Percentiles rank a stretch among this genome's conserved stretches.
These are phyloP conservation scores for Chironex yamaguchii DNA, from an alignment of 30 jellyfish, hydroid and myxozoan species.

Conservation along the genomic window DNA sequence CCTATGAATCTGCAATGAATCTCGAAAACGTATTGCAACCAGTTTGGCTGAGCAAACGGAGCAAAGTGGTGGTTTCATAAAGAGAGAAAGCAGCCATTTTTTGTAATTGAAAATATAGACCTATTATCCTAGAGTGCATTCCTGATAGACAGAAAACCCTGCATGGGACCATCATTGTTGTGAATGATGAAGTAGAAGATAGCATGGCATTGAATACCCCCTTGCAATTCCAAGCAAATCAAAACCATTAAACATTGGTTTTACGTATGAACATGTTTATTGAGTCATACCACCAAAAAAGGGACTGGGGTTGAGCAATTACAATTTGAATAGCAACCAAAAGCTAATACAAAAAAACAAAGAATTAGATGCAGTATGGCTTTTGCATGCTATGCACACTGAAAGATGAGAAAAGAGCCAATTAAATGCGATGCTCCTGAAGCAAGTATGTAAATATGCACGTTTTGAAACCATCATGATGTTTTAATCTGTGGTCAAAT, in stretches of 20 bases:
- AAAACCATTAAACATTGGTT: conserved; percentile 15
- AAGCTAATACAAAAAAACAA: neutral
- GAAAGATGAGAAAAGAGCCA: conserved; percentile 9
- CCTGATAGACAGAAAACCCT: conserved; percentile 44
- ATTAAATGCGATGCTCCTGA: too few relatives aligned
- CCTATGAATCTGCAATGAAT: conserved; percentile 10
- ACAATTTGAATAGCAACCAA: conserved; percentile 1
- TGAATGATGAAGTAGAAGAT: conserved; percentile 10
- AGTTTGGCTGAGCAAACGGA: conserved; percentile 33
- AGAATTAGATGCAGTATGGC: conserved; percentile 20
- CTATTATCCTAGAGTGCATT: conserved; percentile 41
- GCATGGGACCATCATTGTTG: conserved; percentile 42
- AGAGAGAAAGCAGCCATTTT: conserved; percentile 44
- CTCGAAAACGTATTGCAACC: conserved; percentile 39
- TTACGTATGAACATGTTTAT: neutral
- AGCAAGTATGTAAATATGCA: too few relatives aligned
- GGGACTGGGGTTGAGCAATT: neutral
- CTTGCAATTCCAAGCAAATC: conserved; percentile 1
- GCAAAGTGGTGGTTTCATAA: conserved; percentile 27
- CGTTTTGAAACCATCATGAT: too few relatives aligned
- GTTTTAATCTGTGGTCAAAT: too few relatives aligned
- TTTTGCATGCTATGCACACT: conserved; percentile 31
- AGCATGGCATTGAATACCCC: conserved; percentile 8
- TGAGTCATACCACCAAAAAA: conserved; percentile 2
- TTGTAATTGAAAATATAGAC: conserved; percentile 47